These are phyloP conservation scores for Parelbella ahira DNA, from an alignment of 2,888 invertebrate genomes.

Conservation along the genomic window DNA sequence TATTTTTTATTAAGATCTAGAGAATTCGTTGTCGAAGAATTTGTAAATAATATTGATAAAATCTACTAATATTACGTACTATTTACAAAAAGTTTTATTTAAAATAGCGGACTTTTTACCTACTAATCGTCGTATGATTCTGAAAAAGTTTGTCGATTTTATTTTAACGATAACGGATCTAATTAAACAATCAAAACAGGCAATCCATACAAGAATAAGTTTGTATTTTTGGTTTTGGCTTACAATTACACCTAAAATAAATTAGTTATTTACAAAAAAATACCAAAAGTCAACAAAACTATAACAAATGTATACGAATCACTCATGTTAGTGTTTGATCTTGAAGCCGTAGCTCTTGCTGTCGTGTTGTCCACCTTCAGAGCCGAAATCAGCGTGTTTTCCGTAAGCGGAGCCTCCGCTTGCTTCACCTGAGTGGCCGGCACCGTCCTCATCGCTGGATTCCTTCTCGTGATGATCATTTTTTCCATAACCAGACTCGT, in stretches of 20 bases:
- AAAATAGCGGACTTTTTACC: no score
- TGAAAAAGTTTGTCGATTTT: slow-evolving; percentile 3
- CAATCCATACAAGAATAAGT: slow-evolving; percentile 23
- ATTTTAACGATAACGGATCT: slow-evolving; percentile 4
- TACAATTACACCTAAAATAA: slow-evolving; percentile 52
- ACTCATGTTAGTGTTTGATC: slow-evolving; percentile 51
- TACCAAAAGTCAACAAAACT: slow-evolving; percentile 60
- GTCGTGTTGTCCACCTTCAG: slow-evolving; percentile 43
- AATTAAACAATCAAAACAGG: slow-evolving; percentile 8
- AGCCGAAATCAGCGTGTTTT: slow-evolving; percentile 70
- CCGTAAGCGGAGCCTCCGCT: slow-evolving; percentile 74
- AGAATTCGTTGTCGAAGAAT: no score
- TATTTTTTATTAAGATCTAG: no score
- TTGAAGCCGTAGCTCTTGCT: slow-evolving; percentile 72
- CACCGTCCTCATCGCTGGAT: slow-evolving; percentile 55
- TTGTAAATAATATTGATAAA: no score
- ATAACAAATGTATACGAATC: slow-evolving; percentile 50
- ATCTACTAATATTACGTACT: no score
- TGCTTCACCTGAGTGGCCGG: slow-evolving; percentile 72
- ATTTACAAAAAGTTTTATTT: no score
- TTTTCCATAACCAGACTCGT: slow-evolving; percentile 64
- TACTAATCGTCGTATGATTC: no score
- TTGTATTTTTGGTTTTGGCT: slow-evolving; percentile 41
- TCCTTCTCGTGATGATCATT: slow-evolving; percentile 77
- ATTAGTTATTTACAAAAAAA: slow-evolving; percentile 65